Evolutionary conservation across 2,797 vertebrate genomes (phyloP), one percentile per base, ranked within the genome.

Genomic region (Phaenicophaeus curvirostris): DNA sequence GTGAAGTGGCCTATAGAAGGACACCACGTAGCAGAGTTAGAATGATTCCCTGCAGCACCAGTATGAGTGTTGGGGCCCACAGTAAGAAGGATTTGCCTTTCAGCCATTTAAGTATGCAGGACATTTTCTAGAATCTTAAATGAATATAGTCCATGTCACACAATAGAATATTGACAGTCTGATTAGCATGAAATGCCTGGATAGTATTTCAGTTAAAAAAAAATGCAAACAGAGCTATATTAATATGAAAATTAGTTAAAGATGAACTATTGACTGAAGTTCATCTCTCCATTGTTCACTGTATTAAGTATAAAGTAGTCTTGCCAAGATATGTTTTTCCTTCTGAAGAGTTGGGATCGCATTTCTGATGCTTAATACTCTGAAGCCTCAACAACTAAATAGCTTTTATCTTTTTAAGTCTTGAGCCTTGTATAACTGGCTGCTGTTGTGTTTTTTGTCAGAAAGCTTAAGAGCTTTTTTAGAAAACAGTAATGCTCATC

Each of bases 241-340:
- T 72, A 41, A 81, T 78, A 77, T 44, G 24, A 77, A 85, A 89
- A 83, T 63, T 72, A 66, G 9, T 73, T 67, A 35, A 54, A 51
- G 35, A 18, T n/a, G 33, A 89, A 80, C 62, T 59, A 63, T 61
- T 50, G 59, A 68, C 51, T 54, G 76, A 31, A 44, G 17, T 91
- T 85, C n/a, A 41, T 42, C 57, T 88, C 11, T 61, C 46, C 33
- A 11, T 68, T 88, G 33, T 77, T 86, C 30, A 11, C 35, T 46
- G n/a, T 20, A 44, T 72, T 57, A 85, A 77, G 35, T 53, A 62
- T 19, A 19, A 85, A 76, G 28, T 5, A 37, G 18, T 18, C 66
- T 81, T 86, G 66, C 58, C 77, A 86, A 95, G 62, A 66, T 24
- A 13, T 4, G 2, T 51, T 74, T 79, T 72, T 46, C 24, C 18